These are phyloP conservation scores for Lepisosteus osseus DNA, from an alignment of 2,113 vertebrate species.

Conservation along the genomic window DNA sequence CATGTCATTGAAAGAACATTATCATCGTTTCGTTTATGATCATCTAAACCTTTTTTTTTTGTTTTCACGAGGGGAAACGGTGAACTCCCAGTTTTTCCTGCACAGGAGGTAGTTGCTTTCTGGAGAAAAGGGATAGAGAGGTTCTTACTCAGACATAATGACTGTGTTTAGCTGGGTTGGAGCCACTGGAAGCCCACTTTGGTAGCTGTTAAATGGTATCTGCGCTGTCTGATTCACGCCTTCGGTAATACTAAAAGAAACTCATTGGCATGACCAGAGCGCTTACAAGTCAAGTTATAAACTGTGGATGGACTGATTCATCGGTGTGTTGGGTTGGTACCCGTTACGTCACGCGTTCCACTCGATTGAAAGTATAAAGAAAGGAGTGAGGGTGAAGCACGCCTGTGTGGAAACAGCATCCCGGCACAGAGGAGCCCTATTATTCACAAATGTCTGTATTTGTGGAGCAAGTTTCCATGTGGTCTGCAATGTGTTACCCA, in stretches of 20 bases:
- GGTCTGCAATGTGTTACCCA: conserved; percentile 68
- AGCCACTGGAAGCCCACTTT: conserved; percentile 1
- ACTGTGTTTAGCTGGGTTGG: background rate
- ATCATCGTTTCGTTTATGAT: too few relatives aligned
- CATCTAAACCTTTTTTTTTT: too few relatives aligned
- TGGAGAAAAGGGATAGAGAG: background rate
- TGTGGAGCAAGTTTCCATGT: conserved; percentile 69
- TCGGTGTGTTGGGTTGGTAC: conserved; percentile 64
- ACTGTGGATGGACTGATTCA: conserved; percentile 28
- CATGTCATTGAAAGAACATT: too few relatives aligned
- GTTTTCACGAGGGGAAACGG: too few relatives aligned
- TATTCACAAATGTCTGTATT: conserved; percentile 63
- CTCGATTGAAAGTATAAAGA: conserved; percentile 57
- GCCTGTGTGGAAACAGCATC: conserved; percentile 6
- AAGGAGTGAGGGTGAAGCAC: conserved; percentile 41
- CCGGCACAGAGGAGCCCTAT: conserved; percentile 47
- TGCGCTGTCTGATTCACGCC: conserved; percentile 13
- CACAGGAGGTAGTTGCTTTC: background rate
- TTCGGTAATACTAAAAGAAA: conserved; percentile 15
- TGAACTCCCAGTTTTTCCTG: background rate
- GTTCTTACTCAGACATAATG: background rate
- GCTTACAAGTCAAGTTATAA: too few relatives aligned
- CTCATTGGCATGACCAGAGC: background rate
- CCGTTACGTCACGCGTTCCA: conserved; percentile 65
- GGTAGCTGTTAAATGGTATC: conserved; percentile 6